phyloP scores from a whole-genome alignment of 2,888 invertebrate genomes.

The Drosophila bunnanda region DNA sequence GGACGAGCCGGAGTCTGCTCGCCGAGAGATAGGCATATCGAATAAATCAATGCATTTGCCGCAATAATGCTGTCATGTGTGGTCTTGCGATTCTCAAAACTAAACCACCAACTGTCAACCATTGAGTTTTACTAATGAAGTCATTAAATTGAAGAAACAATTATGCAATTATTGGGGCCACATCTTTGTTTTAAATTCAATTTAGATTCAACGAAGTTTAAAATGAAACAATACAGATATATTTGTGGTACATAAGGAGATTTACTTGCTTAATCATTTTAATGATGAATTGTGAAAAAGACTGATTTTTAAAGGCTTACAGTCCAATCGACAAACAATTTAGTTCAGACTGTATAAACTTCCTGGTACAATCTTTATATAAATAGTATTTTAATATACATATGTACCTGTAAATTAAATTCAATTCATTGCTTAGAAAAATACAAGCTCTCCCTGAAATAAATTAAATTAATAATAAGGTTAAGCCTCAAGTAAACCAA shows the following conservation, averaged over 20 bases:
- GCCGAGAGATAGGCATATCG: conserved; percentile 21
- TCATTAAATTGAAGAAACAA: conserved; percentile 1
- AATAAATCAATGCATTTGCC: conserved; percentile 35
- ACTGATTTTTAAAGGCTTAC: too few species aligned
- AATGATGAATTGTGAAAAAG: too few species aligned
- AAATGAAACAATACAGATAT: neutral
- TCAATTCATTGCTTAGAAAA: neutral
- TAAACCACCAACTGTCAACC: conserved; percentile 8
- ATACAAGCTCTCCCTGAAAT: neutral
- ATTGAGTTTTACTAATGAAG: conserved; percentile 10
- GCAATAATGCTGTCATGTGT: conserved; percentile 36
- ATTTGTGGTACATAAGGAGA: neutral
- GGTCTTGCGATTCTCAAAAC: conserved; percentile 15
- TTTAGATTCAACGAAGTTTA: neutral
- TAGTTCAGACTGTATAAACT: too few species aligned
- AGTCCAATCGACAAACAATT: too few species aligned
- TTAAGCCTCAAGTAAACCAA: too few species aligned
- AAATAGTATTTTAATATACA: neutral
- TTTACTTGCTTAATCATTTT: neutral
- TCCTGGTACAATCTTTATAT: neutral
- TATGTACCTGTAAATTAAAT: neutral
- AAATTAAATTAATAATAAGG: too few species aligned
- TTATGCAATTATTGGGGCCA: neutral
- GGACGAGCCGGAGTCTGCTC: neutral
- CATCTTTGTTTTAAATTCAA: neutral